Conservation (phyloP, 2,113 vertebrate genomes). For the Anser brachyrhynchus region DNA sequence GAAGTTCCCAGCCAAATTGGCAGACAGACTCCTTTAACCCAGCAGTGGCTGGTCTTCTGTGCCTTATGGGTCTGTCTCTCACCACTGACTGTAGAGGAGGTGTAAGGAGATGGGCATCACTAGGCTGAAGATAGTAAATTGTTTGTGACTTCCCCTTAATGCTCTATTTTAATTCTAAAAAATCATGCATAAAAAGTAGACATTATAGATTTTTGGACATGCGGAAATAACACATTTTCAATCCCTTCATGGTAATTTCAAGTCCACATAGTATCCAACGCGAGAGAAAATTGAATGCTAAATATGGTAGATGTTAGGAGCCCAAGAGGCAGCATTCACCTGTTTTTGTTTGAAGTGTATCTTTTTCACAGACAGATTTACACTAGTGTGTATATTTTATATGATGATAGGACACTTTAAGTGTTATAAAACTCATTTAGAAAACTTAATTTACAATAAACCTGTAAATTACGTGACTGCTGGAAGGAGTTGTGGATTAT, state of each 20-base stretch:
- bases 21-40: not conserved
- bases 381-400: not conserved
- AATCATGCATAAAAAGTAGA: not conserved
- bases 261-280: not conserved
- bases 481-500: not conserved
- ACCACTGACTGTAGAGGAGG: not conserved
- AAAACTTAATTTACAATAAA: not conserved
- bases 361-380: not conserved
- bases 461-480: not conserved
- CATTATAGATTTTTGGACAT: not conserved
- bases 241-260: not conserved
- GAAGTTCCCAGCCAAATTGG: not conserved
- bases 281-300: not conserved
- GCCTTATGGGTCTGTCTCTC: not conserved
- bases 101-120: not conserved
- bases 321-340: not conserved
- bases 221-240: not conserved
- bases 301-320: not conserved
- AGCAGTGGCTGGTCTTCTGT: not conserved
- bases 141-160: not conserved
- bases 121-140: not conserved
- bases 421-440: not conserved
- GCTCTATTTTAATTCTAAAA: not conserved
- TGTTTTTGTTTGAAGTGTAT: not conserved
- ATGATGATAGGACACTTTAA: not conserved